Conservation (phyloP, 2,888 invertebrate genomes). For the Blera fallax region DNA sequence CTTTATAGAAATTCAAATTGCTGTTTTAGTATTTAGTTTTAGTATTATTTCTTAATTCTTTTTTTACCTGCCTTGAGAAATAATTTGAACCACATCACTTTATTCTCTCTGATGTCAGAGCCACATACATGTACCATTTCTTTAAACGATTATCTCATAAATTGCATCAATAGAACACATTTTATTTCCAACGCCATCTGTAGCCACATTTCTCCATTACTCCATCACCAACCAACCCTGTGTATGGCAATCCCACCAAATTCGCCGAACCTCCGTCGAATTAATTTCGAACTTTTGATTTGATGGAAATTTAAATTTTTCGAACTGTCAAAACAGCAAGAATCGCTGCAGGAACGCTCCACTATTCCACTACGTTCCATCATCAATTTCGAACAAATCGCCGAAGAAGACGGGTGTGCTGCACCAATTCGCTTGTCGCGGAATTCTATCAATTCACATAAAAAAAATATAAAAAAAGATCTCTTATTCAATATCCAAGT, state of each 20-base stretch:
- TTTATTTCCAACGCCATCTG: background rate
- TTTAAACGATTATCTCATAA: too few relatives aligned
- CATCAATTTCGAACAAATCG: constrained; percentile 65
- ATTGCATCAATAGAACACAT: too few relatives aligned
- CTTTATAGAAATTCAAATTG: too few relatives aligned
- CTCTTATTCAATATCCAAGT: background rate
- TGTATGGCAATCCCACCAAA: background rate
- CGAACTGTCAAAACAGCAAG: constrained; percentile 58
- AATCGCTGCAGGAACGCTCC: constrained; percentile 9
- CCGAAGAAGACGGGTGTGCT: constrained; percentile 65
- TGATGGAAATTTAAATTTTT: constrained; percentile 9
- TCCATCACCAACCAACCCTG: background rate
- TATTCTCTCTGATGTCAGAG: too few relatives aligned
- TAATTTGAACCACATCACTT: too few relatives aligned
- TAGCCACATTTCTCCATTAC: background rate
- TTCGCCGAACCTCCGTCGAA: constrained; percentile 37
- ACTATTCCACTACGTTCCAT: constrained; percentile 44
- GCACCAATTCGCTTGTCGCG: constrained; percentile 69
- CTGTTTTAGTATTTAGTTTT: too few relatives aligned
- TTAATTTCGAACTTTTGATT: constrained; percentile 40
- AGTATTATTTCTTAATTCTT: too few relatives aligned
- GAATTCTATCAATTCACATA: constrained; percentile 47
- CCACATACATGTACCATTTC: too few relatives aligned
- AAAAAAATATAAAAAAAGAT: constrained; percentile 10
- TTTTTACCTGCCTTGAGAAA: too few relatives aligned